phyloP scores from a whole-genome alignment of 2,113 vertebrate species.

The Isichthys henryi region DNA sequence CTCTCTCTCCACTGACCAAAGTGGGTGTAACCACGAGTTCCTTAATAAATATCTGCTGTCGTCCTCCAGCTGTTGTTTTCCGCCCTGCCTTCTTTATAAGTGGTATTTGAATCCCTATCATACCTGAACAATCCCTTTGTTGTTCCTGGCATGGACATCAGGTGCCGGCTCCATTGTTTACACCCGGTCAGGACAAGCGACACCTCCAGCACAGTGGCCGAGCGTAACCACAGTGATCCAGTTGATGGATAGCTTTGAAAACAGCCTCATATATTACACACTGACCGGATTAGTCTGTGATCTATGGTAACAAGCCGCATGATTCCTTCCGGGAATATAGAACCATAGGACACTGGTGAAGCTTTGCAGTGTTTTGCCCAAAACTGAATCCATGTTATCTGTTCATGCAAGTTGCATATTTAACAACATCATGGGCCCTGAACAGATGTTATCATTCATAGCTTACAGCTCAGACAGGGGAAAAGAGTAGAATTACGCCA shows the following conservation, averaged over 20 bases:
- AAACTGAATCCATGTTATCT: neutral
- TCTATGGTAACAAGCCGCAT: neutral
- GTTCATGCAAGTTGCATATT: neutral
- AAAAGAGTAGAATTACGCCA: neutral
- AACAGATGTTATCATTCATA: neutral
- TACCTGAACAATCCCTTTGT: slow-evolving; percentile 1
- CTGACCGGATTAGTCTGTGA: neutral
- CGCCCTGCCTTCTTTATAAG: neutral
- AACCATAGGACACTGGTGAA: neutral
- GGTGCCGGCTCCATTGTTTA: neutral
- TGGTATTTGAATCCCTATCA: neutral
- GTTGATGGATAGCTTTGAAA: neutral
- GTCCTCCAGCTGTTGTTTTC: neutral
- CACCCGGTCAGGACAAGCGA: neutral
- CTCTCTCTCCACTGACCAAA: neutral
- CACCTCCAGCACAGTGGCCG: neutral
- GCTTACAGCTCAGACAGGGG: neutral
- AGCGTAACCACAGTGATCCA: neutral
- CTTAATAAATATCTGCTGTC: neutral
- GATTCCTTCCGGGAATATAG: neutral
- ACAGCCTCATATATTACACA: neutral
- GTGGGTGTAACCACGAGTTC: neutral
- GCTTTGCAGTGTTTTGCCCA: neutral
- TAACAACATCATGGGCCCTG: neutral
- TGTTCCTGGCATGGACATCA: neutral